Conservation (phyloP, 2,113 vertebrate species). For the Stomatorhinus ivindoensis region DNA sequence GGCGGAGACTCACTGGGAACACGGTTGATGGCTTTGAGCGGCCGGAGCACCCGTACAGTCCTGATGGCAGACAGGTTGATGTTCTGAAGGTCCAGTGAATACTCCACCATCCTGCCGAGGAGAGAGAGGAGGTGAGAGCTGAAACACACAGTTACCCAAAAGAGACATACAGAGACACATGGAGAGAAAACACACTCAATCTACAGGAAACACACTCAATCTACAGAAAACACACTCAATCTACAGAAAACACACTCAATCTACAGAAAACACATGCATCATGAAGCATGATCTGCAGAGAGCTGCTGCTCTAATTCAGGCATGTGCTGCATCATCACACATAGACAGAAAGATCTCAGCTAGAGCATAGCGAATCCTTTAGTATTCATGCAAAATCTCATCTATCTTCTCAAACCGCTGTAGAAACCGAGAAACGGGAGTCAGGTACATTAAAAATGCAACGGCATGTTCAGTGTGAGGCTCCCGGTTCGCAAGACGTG, state of each 20-base stretch:
- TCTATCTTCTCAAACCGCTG: neutral
- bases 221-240: neutral
- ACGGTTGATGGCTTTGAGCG: conserved; percentile 96
- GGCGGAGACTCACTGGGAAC: conserved; percentile 83
- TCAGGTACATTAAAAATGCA: neutral
- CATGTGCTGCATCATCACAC: neutral
- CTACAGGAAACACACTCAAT: neutral
- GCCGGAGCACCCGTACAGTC: conserved; percentile 88
- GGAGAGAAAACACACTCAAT: neutral
- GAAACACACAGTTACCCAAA: neutral
- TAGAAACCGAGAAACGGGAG: neutral
- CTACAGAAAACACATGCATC: neutral
- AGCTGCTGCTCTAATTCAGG: neutral
- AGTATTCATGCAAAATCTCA: neutral
- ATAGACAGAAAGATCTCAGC: neutral
- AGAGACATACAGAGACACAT: neutral
- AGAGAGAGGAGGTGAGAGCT: neutral
- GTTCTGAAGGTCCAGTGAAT: conserved; percentile 95
- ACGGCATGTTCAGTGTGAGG: neutral
- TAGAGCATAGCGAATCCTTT: neutral
- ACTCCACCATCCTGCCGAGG: conserved; percentile 84
- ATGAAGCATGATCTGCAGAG: neutral
- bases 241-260: neutral
- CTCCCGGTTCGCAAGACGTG: neutral
- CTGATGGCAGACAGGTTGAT: conserved; percentile 97